Conservation (phyloP, 2,888 invertebrate genomes). For the Drosophila atripex region DNA sequence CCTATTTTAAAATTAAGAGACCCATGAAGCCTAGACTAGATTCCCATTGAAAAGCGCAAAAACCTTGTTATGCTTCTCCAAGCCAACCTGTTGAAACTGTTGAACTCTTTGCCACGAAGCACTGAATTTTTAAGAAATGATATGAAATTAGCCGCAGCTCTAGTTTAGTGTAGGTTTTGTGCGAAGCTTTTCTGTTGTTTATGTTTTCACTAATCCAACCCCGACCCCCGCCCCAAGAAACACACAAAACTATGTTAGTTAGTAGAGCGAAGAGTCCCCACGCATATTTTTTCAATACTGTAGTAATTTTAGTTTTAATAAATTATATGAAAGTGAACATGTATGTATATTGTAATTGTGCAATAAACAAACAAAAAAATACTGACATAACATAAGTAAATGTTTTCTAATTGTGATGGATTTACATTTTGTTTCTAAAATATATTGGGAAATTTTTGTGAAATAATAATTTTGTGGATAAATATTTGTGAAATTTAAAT, state of each 20-base stretch:
- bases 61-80: slow-evolving; percentile 54
- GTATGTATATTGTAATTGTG: slow-evolving; percentile 81
- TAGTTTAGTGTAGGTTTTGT: slow-evolving; percentile 50
- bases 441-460: no score
- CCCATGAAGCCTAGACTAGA: slow-evolving; percentile 36
- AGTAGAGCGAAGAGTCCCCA: slow-evolving; percentile 46
- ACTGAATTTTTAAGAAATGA: slow-evolving; percentile 10
- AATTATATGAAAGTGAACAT: slow-evolving; percentile 76
- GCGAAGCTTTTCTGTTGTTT: slow-evolving; percentile 69
- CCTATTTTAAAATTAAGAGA: slow-evolving; percentile 39
- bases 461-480: no score
- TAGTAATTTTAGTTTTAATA: slow-evolving; percentile 73
- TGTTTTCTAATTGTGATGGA: background rate
- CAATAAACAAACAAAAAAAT: slow-evolving; percentile 79
- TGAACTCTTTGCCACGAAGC: slow-evolving; percentile 40
- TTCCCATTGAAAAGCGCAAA: slow-evolving; percentile 26
- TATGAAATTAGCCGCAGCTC: slow-evolving; percentile 34
- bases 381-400: slow-evolving; percentile 38
- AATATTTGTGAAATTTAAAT: background rate
- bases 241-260: slow-evolving; percentile 48
- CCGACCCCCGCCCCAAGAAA: slow-evolving; percentile 26
- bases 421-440: no score
- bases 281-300: slow-evolving; percentile 44
- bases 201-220: slow-evolving; percentile 67
- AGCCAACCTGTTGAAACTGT: slow-evolving; percentile 70